Percentiles rank a stretch among this genome's conserved stretches.
These are phyloP conservation scores for Ellobius talpinus DNA, from an alignment of 2,113 vertebrate species.

Conservation along the genomic window DNA sequence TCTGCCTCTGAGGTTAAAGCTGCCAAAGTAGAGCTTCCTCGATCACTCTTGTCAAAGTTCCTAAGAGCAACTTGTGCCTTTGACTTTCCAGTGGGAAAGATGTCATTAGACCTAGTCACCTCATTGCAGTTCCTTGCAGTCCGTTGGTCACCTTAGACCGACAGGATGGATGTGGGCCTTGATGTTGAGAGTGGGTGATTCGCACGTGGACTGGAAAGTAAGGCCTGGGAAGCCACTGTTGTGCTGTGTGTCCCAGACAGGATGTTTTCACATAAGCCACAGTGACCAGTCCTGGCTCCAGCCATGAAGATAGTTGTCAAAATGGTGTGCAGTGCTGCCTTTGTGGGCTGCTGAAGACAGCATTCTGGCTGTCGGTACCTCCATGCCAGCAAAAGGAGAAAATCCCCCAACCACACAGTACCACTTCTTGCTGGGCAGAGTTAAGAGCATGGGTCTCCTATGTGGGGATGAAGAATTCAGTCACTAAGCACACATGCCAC, in stretches of 20 bases:
- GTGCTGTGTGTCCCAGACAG: not conserved
- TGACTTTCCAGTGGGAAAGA: not conserved
- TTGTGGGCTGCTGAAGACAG: not conserved
- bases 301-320: not conserved
- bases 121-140: not conserved
- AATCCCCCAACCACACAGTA: not conserved
- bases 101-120: not conserved
- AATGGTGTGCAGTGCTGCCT: no score
- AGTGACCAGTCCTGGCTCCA: not conserved
- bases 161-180: not conserved
- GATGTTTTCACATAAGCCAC: not conserved
- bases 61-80: not conserved
- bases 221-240: not conserved
- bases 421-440: accelerated
- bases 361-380: not conserved
- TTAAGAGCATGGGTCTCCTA: not conserved
- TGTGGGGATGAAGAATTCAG: not conserved
- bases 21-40: not conserved
- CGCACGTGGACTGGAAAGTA: not conserved
- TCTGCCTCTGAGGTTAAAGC: not conserved
- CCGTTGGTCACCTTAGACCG: not conserved
- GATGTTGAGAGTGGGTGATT: not conserved
- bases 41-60: not conserved
- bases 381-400: not conserved
- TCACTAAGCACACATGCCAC: accelerated